Evolutionary conservation across 2,113 vertebrate species (phyloP).

Genomic region (human (Homo sapiens)): DNA sequence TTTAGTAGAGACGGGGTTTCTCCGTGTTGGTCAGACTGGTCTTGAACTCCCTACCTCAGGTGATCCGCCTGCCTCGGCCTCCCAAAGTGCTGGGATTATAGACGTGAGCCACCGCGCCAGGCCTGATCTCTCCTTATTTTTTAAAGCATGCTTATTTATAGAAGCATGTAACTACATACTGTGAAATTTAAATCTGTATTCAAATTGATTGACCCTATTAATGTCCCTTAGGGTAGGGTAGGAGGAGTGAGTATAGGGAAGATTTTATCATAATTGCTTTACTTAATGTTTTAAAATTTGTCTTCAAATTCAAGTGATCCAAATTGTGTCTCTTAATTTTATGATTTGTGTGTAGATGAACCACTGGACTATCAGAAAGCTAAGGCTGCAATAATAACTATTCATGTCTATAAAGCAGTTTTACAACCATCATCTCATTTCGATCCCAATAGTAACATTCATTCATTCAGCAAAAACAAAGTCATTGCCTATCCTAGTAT

Average conservation of each 20-base stretch:
- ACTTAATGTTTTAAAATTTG: constrained; percentile 35
- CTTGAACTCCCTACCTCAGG: too few species aligned
- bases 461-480: constrained; percentile 4
- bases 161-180: background rate
- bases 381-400: constrained; percentile 3
- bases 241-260: background rate
- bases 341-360: background rate
- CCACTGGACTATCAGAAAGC: background rate
- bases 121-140: background rate
- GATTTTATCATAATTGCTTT: background rate
- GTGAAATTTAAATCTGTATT: constrained; percentile 35
- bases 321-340: constrained; percentile 31
- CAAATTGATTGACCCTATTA: background rate
- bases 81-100: too few species aligned
- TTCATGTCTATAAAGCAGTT: constrained; percentile 31
- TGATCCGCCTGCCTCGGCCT: too few species aligned
- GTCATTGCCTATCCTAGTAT: background rate
- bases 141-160: background rate
- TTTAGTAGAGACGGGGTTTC: too few species aligned
- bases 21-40: too few species aligned
- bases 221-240: background rate
- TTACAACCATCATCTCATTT: constrained; percentile 38
- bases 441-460: constrained; percentile 23
- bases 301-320: constrained; percentile 2
- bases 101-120: too few species aligned